These are phyloP conservation scores for Puffinus mauretanicus DNA, from an alignment of 2,113 vertebrate species.

Conservation along the genomic window DNA sequence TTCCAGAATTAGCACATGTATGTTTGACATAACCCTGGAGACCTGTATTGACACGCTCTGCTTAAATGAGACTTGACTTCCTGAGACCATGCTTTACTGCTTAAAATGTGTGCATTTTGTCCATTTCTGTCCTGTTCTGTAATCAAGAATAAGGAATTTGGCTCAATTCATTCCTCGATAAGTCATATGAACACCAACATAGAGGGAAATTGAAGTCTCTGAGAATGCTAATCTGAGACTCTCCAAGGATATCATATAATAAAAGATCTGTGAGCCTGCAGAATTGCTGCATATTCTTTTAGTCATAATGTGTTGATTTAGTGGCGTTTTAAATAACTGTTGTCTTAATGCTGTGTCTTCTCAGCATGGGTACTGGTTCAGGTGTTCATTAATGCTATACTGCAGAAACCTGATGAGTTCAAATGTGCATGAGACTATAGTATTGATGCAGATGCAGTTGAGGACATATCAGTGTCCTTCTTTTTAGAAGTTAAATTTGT, in stretches of 20 bases:
- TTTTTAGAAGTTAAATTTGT: background rate
- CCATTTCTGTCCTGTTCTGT: background rate
- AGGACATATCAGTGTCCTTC: background rate
- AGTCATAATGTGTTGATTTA: background rate
- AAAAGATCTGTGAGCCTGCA: background rate
- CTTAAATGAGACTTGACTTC: background rate
- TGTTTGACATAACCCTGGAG: background rate
- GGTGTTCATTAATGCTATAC: background rate
- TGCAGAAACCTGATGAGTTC: background rate
- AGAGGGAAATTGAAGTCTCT: background rate
- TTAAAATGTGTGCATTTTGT: background rate
- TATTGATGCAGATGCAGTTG: background rate
- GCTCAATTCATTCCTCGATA: background rate
- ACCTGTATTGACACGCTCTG: background rate
- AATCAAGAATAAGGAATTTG: background rate
- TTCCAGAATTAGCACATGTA: background rate
- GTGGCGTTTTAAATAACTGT: background rate
- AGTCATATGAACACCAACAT: background rate
- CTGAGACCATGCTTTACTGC: accelerated
- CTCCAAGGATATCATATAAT: background rate
- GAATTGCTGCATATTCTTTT: background rate
- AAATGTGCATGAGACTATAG: background rate
- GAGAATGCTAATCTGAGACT: background rate
- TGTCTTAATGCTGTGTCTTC: background rate
- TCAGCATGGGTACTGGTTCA: background rate